phyloP scores from a whole-genome alignment of 2,113 vertebrate species.

The Azemiops feae region DNA sequence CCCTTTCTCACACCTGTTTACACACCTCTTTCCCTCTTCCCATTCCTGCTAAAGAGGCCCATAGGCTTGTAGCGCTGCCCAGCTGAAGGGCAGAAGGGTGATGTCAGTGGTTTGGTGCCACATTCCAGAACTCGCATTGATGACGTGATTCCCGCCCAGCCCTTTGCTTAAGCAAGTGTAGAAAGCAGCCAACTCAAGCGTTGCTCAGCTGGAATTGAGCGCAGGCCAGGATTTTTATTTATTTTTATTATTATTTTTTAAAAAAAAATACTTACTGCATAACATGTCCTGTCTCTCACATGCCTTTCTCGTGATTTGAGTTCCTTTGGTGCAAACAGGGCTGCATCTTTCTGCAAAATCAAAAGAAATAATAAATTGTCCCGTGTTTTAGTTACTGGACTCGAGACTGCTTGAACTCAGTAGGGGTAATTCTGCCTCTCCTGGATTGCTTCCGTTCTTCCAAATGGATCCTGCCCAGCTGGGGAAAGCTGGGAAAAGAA shows the following conservation, averaged over 20 bases:
- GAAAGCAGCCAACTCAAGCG: slow-evolving; percentile 26
- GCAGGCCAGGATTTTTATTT: background rate
- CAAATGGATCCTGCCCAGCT: background rate
- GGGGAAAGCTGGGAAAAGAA: too few relatives aligned
- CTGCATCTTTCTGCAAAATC: background rate
- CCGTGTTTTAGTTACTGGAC: background rate
- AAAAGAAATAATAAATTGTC: background rate
- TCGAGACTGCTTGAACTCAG: background rate
- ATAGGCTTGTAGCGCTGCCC: slow-evolving; percentile 23
- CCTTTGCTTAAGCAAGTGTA: slow-evolving; percentile 1
- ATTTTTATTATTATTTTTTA: background rate
- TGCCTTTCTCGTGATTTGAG: background rate
- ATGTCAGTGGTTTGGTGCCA: background rate
- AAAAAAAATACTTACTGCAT: background rate
- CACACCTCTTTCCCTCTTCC: background rate
- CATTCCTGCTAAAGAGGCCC: slow-evolving; percentile 22
- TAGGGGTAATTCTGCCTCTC: background rate
- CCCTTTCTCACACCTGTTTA: background rate
- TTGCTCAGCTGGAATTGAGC: background rate
- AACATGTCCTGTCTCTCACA: background rate
- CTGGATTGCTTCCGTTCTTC: background rate
- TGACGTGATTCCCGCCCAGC: slow-evolving; percentile 41
- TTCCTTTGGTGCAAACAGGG: background rate
- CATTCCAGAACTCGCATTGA: background rate
- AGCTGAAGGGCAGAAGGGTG: accelerated